Conservation (phyloP, 2,113 vertebrate genomes). For the Puma concolor region DNA sequence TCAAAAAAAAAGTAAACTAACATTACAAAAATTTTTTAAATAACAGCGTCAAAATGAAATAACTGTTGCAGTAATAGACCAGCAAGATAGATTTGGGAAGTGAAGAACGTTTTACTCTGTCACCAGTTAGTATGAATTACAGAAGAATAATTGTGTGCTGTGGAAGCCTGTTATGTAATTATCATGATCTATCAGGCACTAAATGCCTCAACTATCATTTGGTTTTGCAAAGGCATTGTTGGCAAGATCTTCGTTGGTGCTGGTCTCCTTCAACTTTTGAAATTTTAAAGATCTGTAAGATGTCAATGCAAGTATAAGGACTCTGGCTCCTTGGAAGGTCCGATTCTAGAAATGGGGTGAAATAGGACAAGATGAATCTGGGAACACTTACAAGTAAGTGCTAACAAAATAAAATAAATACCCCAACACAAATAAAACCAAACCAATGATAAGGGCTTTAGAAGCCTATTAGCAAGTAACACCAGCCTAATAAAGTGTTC, state of each 20-base stretch:
- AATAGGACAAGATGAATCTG: no score
- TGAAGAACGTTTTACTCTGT: background rate
- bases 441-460: fast-evolving
- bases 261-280: background rate
- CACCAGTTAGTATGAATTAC: background rate
- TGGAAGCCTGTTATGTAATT: fast-evolving
- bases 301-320: background rate
- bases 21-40: no score
- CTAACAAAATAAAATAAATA: fast-evolving
- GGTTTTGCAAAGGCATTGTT: fast-evolving
- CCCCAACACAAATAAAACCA: background rate
- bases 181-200: no score
- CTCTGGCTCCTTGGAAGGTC: no score
- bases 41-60: background rate
- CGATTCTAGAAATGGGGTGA: background rate
- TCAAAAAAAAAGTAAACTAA: no score
- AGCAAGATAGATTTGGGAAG: fast-evolving
- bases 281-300: background rate
- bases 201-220: no score
- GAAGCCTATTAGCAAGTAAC: no score
- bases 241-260: background rate
- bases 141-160: fast-evolving
- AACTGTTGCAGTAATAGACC: fast-evolving
- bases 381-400: background rate
- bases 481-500: no score